These are phyloP conservation scores for Trichosurus vulpecula DNA, from an alignment of 2,797 vertebrate species.

Conservation along the genomic window DNA sequence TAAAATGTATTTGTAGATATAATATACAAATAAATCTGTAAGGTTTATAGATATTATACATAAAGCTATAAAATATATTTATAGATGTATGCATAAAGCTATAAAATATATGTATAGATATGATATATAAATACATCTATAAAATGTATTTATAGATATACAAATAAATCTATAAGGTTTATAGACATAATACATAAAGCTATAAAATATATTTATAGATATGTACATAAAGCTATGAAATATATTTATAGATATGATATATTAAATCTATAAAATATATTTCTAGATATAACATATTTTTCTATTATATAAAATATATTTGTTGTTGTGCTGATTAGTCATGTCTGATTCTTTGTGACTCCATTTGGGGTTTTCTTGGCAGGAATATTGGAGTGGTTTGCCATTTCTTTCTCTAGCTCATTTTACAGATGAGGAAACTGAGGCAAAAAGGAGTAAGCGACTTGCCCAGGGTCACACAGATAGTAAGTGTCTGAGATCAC, in stretches of 20 bases:
- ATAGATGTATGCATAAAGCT: too few relatives aligned
- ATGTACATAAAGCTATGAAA: neutral
- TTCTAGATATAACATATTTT: neutral
- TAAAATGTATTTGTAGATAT: too few relatives aligned
- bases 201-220: neutral
- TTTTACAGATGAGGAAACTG: neutral
- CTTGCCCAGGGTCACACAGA: neutral
- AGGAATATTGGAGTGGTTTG: neutral
- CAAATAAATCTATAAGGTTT: neutral
- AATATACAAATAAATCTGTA: too few relatives aligned
- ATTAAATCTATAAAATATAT: neutral
- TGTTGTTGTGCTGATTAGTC: neutral
- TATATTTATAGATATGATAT: neutral
- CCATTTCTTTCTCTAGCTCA: neutral
- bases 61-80: too few relatives aligned
- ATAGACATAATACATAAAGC: too few relatives aligned
- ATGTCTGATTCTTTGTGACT: neutral
- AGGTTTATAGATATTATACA: too few relatives aligned
- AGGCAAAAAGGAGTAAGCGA: neutral
- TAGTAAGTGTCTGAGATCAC: neutral
- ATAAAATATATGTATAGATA: too few relatives aligned
- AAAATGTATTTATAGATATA: too few relatives aligned
- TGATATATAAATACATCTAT: too few relatives aligned
- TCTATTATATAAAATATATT: neutral
- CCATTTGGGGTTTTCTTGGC: neutral